phyloP scores from a whole-genome alignment of 2,797 vertebrate species.

The Kryptolebias ocellatus region DNA sequence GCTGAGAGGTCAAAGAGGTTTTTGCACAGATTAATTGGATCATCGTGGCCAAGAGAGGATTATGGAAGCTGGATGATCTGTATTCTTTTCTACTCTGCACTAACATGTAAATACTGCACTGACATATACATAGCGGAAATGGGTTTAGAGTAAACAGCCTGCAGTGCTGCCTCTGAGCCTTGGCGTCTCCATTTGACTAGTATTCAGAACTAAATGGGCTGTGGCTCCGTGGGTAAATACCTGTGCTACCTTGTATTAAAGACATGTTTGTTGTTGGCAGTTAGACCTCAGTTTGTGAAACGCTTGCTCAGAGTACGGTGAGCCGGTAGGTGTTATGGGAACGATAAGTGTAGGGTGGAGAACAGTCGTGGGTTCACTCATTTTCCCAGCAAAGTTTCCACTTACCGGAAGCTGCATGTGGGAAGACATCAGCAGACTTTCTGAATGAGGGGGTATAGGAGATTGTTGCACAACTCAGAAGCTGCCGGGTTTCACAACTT shows the following conservation, averaged over 20 bases:
- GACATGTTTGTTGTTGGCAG: constrained; percentile 50
- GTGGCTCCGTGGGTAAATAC: constrained; percentile 46
- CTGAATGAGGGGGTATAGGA: constrained; percentile 39
- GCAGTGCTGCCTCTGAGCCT: constrained; percentile 2
- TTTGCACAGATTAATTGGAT: constrained; percentile 43
- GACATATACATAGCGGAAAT: constrained; percentile 30
- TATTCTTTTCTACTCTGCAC: constrained; percentile 17
- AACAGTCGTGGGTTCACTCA: constrained; percentile 59
- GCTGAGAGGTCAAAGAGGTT: constrained; percentile 27
- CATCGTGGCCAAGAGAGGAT: constrained; percentile 36
- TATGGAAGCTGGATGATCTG: constrained; percentile 23
- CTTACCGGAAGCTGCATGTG: constrained; percentile 60
- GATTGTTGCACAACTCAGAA: constrained; percentile 58
- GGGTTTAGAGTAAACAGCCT: constrained; percentile 13
- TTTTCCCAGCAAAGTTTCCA: constrained; percentile 67
- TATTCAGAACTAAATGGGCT: constrained; percentile 31
- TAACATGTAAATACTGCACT: constrained; percentile 17
- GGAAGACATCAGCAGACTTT: constrained; percentile 50
- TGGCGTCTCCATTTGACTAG: constrained; percentile 10
- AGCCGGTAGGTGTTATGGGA: constrained; percentile 59
- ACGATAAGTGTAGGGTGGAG: constrained; percentile 51
- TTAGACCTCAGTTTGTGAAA: constrained; percentile 43
- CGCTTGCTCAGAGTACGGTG: constrained; percentile 52
- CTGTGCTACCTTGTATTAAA: constrained; percentile 24
- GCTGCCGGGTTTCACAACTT: constrained; percentile 63